Base-by-base conservation (phyloP, 2,113 vertebrate species). In the Pituophis catenifer region DNA sequence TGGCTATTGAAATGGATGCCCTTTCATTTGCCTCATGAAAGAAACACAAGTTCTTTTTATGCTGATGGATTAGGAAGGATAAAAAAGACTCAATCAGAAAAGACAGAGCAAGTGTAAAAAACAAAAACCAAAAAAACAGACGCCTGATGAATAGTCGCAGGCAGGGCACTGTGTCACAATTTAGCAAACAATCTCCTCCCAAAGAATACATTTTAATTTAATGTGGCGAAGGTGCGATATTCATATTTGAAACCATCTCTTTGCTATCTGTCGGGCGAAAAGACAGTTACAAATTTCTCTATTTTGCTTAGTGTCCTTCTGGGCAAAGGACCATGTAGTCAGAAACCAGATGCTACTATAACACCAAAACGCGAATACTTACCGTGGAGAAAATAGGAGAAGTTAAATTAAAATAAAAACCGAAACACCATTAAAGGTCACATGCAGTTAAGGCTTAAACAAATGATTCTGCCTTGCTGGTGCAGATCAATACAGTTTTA, bases 401-500 rank as follows among this genome's bases (percentile, higher is more conserved):
- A 21, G 17, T 44, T 23, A 58, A 44, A 57, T 88, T 38, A 57
- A 89, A 89, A 89, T 24, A 58, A 89, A 89, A 89, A 44, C 86
- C 86, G 1, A 59, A 62, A 50, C n/a, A 86, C 24, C 85, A 91
- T 95, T 93, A 59, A 5, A 54, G 92, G 93, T 94, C 50, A 89
- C 94, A 91, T 92, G 89, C 89, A 92, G 90, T 95, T 94, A 94
- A 96, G 91, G 89, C 91, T 95, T 94, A 91, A 97, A 95, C 70
- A 85, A 96, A 59, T 59, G 87, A 93, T 33, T 53, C 94, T 90
- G 90, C 89, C 94, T 95, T 93, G 95, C 92, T 92, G 92, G 94
- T 97, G 65, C 2, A 3, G 54, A 95, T 91, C 86, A 96, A 96
- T 94, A 96, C 89, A 95, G 94, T 94, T 94, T 96, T 94, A 94